These are phyloP conservation scores for Pygocentrus nattereri DNA, from an alignment of 2,797 vertebrate genomes.

Conservation along the genomic window DNA sequence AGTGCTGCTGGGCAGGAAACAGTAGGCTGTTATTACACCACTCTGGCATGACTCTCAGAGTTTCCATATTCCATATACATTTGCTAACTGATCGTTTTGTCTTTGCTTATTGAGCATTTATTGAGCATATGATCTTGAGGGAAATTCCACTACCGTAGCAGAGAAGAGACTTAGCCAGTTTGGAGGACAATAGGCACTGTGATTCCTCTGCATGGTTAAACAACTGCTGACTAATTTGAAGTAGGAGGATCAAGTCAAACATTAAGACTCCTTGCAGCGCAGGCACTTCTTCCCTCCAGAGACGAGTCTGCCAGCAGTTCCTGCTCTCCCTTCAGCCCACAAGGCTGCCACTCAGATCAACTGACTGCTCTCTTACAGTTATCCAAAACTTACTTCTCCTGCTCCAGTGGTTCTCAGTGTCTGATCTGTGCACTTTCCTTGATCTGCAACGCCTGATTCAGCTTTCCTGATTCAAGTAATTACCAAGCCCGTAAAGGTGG, in stretches of 20 bases:
- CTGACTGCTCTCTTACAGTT: slow-evolving; percentile 2
- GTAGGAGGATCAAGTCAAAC: slow-evolving; percentile 20
- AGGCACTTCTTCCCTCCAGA: slow-evolving; percentile 27
- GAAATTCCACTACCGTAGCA: slow-evolving; percentile 44
- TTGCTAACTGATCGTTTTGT: slow-evolving; percentile 21
- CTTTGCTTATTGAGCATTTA: slow-evolving; percentile 45
- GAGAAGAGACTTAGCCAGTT: slow-evolving; percentile 22
- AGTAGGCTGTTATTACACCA: slow-evolving; percentile 33
- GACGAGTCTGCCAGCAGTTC: slow-evolving; percentile 19
- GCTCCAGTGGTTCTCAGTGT: background rate
- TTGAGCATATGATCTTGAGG: background rate
- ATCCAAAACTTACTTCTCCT: background rate
- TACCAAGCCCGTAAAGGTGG: too few relatives aligned
- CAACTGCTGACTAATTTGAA: slow-evolving; percentile 18
- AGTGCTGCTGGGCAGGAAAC: slow-evolving; percentile 26
- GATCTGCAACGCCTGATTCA: background rate
- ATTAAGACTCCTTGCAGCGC: slow-evolving; percentile 33
- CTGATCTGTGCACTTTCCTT: background rate
- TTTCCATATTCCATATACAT: slow-evolving; percentile 16
- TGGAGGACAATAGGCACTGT: background rate
- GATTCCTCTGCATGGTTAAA: slow-evolving; percentile 22
- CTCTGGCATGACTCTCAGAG: slow-evolving; percentile 4
- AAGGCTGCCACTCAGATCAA: background rate
- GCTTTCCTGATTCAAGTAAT: background rate
- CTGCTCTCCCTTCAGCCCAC: slow-evolving; percentile 37